phyloP scores from a whole-genome alignment of 2,113 vertebrate species.

The Cebidichthys violaceus region DNA sequence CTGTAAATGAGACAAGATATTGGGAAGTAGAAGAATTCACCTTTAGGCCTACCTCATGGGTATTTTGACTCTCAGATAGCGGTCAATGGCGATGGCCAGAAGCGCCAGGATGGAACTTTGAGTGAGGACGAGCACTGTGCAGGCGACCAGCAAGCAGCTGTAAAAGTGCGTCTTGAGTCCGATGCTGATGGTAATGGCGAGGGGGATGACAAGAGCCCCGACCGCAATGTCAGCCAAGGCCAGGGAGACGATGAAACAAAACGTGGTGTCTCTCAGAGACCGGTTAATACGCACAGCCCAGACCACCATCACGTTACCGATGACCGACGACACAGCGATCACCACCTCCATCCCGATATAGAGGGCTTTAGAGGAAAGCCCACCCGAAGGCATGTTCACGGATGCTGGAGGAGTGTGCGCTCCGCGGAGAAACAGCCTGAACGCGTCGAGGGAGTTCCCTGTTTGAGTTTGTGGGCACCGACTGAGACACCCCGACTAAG shows the following conservation, averaged over 20 bases:
- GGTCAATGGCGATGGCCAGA: constrained; percentile 96
- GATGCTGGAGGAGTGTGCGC: constrained; percentile 39
- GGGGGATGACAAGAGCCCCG: constrained; percentile 94
- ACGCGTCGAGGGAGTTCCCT: constrained; percentile 41
- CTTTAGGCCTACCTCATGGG: constrained; percentile 90
- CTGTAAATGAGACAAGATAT: constrained; percentile 4
- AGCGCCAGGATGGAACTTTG: constrained; percentile 98
- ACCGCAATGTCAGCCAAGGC: constrained; percentile 95
- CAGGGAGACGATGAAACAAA: constrained; percentile 95
- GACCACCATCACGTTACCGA: constrained; percentile 97
- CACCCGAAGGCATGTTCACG: constrained; percentile 58
- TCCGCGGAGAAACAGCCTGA: constrained; percentile 37
- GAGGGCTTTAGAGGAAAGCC: constrained; percentile 82
- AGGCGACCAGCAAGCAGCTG: constrained; percentile 92
- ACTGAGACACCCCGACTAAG: constrained; percentile 22
- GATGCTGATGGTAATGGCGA: constrained; percentile 95
- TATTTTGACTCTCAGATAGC: constrained; percentile 96
- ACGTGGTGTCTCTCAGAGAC: constrained; percentile 92
- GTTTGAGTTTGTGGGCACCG: constrained; percentile 41
- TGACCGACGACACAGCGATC: constrained; percentile 92
- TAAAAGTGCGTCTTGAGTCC: constrained; percentile 90
- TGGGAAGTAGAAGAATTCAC: constrained; percentile 60
- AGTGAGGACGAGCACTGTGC: constrained; percentile 94
- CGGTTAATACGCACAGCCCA: constrained; percentile 97
- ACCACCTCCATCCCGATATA: constrained; percentile 95